phyloP scores from a whole-genome alignment of 2,888 invertebrate species.

The Microctonus aethiopoides region DNA sequence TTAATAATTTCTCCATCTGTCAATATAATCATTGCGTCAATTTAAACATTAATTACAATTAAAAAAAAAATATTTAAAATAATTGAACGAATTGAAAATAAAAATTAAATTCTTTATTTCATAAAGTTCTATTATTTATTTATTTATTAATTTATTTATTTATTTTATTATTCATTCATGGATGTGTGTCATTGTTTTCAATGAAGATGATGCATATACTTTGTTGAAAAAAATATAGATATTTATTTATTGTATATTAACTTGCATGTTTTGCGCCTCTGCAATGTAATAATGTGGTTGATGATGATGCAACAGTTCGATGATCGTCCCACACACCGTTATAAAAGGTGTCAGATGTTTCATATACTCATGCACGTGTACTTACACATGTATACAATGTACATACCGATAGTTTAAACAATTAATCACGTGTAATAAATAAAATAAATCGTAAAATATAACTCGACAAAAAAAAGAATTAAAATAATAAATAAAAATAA shows the following conservation, averaged over 20 bases:
- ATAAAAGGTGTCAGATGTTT: constrained; percentile 43
- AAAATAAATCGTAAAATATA: no score
- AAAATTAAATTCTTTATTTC: neutral
- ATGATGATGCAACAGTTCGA: constrained; percentile 44
- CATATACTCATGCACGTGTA: neutral
- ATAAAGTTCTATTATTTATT: no score
- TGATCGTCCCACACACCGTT: constrained; percentile 44
- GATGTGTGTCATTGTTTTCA: constrained; percentile 27
- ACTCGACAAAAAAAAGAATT: no score
- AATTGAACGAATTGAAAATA: no score
- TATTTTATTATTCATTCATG: neutral
- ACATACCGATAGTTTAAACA: neutral
- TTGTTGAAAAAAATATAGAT: constrained; percentile 13
- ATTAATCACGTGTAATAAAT: neutral
- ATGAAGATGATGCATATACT: constrained; percentile 15
- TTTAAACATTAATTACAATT: no score
- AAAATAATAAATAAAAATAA: neutral
- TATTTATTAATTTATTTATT: no score
- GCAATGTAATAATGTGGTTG: neutral
- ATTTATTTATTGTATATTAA: constrained; percentile 22
- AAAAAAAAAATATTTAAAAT: no score
- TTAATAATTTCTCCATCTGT: no score
- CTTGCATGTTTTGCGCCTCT: constrained; percentile 29
- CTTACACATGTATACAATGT: neutral
- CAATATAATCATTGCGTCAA: no score